These are phyloP conservation scores for Epinotia brunnichana DNA, from an alignment of 2,888 invertebrate species.

Conservation along the genomic window DNA sequence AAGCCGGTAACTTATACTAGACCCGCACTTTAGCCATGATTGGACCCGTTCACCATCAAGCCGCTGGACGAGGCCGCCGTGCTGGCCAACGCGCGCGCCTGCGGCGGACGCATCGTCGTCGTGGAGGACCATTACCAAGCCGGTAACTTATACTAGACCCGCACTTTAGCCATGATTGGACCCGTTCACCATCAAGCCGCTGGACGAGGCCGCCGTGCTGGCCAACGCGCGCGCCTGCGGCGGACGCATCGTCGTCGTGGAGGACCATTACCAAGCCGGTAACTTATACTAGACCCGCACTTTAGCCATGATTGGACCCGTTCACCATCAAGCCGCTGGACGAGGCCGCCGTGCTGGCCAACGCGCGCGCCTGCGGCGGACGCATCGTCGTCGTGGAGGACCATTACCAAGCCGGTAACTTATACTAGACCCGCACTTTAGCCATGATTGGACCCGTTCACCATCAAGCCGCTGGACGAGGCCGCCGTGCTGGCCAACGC, in stretches of 20 bases:
- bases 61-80: slow-evolving; percentile 94
- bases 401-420: slow-evolving; percentile 94
- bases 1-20: slow-evolving; percentile 85
- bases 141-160: slow-evolving; percentile 75
- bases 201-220: slow-evolving; percentile 91
- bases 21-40: too few relatives aligned
- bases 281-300: slow-evolving; percentile 43
- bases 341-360: slow-evolving; percentile 87
- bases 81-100: slow-evolving; percentile 88
- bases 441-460: slow-evolving; percentile 92
- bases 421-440: too few relatives aligned
- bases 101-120: slow-evolving; percentile 92
- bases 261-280: slow-evolving; percentile 98
- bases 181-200: slow-evolving; percentile 97
- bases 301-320: slow-evolving; percentile 86
- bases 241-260: slow-evolving; percentile 94
- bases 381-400: slow-evolving; percentile 97
- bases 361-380: slow-evolving; percentile 91
- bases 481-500: slow-evolving; percentile 90
- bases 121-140: slow-evolving; percentile 99
- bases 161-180: slow-evolving; percentile 83
- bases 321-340: slow-evolving; percentile 99
- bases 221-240: slow-evolving; percentile 90
- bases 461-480: slow-evolving; percentile 96
- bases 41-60: slow-evolving; percentile 98